Conservation (phyloP, 2,113 vertebrate species). For the Setophaga kirtlandii region DNA sequence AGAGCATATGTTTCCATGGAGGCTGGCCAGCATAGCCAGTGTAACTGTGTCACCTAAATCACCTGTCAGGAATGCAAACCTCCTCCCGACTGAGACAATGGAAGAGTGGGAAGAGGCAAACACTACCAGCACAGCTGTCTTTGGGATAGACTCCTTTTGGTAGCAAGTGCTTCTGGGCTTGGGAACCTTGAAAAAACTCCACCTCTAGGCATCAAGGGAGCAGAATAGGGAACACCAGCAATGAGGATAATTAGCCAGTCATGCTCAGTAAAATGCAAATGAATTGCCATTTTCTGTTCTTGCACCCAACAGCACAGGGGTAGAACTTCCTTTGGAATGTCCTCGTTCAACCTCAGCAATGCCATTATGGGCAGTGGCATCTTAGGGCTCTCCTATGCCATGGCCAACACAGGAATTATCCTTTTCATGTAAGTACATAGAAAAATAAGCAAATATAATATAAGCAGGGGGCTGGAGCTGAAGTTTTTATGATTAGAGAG, state of each 20-base stretch:
- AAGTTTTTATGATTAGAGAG: background rate
- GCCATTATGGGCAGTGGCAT: slow-evolving; percentile 99
- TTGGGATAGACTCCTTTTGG: background rate
- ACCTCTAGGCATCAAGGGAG: background rate
- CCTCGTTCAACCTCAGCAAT: slow-evolving; percentile 95
- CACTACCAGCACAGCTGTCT: background rate
- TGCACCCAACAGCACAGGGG: slow-evolving; percentile 83
- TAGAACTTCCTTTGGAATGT: slow-evolving; percentile 92
- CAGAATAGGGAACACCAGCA: background rate
- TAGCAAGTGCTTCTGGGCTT: background rate
- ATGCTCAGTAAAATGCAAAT: background rate
- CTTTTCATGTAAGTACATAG: slow-evolving; percentile 88
- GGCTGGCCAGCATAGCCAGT: background rate
- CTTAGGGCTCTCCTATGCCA: slow-evolving; percentile 92
- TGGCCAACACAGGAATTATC: slow-evolving; percentile 96
- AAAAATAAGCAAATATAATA: background rate
- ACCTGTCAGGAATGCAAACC: background rate
- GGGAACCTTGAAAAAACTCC: background rate
- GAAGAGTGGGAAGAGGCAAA: background rate
- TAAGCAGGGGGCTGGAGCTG: background rate
- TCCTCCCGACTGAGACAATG: fast-evolving
- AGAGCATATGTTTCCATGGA: background rate
- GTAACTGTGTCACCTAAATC: background rate
- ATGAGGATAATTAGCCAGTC: background rate
- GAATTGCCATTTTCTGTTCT: background rate